Percentiles rank a stretch among this genome's conserved stretches.
These are phyloP conservation scores for Hemicentrotus pulcherrimus DNA, from an alignment of 35 echinoderm and acorn worm genomes.

Conservation along the genomic window DNA sequence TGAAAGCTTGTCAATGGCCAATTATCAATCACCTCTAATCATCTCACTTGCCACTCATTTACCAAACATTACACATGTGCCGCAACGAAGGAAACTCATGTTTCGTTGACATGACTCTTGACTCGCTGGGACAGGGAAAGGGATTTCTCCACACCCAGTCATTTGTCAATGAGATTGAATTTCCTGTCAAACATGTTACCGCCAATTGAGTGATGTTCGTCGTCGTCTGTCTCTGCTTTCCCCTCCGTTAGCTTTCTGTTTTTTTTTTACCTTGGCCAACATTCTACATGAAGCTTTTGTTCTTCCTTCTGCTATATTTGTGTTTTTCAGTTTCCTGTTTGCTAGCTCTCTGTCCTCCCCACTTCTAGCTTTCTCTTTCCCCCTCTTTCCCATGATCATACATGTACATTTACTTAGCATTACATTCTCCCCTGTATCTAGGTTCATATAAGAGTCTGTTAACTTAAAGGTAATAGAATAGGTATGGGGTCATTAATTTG, in stretches of 20 bases:
- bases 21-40: background rate
- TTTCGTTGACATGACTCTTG: background rate
- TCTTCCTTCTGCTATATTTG: too few species aligned
- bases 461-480: too few species aligned
- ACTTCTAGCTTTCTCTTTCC: too few species aligned
- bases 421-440: too few species aligned
- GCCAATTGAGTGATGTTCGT: background rate
- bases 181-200: background rate
- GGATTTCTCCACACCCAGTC: background rate
- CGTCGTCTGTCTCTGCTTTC: background rate
- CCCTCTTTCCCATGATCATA: too few species aligned
- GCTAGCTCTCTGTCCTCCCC: too few species aligned
- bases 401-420: too few species aligned
- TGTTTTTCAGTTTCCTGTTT: too few species aligned
- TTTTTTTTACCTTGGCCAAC: too few species aligned
- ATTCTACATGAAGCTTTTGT: too few species aligned
- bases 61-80: background rate
- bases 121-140: background rate
- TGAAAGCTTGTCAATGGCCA: background rate
- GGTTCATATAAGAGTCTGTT: too few species aligned
- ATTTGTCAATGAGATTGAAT: conserved; percentile 3
- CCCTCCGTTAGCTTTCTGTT: background rate
- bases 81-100: background rate
- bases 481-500: too few species aligned
- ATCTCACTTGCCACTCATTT: background rate